Percentiles rank a stretch among this genome's conserved stretches.
Evolutionary conservation across 2,888 invertebrate genomes (phyloP).

Genomic region (Drosophila parthenogenetica): DNA sequence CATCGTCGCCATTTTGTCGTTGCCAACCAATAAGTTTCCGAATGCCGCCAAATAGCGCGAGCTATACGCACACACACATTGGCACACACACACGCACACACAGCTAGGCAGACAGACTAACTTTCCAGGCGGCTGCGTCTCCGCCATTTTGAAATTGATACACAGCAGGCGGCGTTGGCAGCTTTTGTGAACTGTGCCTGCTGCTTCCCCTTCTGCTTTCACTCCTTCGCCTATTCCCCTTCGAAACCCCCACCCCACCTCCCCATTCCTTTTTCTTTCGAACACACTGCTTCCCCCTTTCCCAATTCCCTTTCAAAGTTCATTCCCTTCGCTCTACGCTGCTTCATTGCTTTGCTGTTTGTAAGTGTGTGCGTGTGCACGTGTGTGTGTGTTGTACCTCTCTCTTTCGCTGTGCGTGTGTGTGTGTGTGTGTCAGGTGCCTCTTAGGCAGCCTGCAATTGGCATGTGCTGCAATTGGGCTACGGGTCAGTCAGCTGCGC

Average conservation of each 20-base stretch:
- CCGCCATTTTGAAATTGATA: conserved; percentile 78
- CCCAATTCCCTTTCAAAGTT: too few species aligned
- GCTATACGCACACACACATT: conserved; percentile 30
- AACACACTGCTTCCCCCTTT: too few species aligned
- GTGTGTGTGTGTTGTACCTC: not conserved
- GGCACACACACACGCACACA: not conserved
- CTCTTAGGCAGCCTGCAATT: conserved; percentile 35
- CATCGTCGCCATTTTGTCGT: conserved; percentile 37
- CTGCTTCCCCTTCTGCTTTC: not conserved
- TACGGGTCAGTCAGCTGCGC: conserved; percentile 47
- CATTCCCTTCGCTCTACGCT: not conserved
- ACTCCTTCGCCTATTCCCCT: not conserved
- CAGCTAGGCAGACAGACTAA: conserved; percentile 6
- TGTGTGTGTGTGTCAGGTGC: conserved; percentile 1
- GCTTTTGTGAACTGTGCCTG: conserved; percentile 23
- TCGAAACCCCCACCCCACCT: not conserved
- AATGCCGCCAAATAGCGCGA: conserved; percentile 75
- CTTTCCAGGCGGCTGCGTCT: conserved; percentile 55
- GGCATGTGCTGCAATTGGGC: conserved; percentile 56
- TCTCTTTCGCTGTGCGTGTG: conserved; percentile 9
- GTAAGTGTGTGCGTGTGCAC: too few species aligned
- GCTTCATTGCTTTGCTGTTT: too few species aligned
- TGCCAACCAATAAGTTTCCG: conserved; percentile 73
- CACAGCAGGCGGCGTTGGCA: conserved; percentile 46
- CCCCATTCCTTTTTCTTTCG: not conserved